These are phyloP conservation scores for Hirundo rustica DNA, from an alignment of 2,797 vertebrate genomes.

Conservation along the genomic window DNA sequence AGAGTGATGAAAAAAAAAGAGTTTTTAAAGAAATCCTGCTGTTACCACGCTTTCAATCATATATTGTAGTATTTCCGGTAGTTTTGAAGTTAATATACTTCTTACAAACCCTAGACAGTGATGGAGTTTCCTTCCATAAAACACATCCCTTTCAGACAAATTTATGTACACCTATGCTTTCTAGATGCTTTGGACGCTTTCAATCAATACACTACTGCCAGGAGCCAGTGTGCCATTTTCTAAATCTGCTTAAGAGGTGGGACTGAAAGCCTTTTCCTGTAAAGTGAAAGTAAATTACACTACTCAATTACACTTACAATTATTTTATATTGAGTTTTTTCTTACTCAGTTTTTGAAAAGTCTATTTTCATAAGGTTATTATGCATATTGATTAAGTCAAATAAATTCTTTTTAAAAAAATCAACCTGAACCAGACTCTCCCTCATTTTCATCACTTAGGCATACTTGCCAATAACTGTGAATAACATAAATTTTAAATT, in stretches of 20 bases:
- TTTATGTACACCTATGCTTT: constrained; percentile 3
- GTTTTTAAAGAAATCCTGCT: not conserved
- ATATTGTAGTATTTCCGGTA: not conserved
- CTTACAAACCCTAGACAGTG: not conserved
- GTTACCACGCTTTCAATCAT: not conserved
- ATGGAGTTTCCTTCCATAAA: not conserved
- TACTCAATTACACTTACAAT: constrained; percentile 37
- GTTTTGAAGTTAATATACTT: not conserved
- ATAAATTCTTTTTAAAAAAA: not conserved
- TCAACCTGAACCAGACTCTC: not conserved
- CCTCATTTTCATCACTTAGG: not conserved
- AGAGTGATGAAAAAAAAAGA: not conserved
- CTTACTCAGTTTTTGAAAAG: constrained; percentile 30
- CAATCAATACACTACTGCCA: constrained; percentile 43
- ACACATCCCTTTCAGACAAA: not conserved
- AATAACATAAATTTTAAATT: constrained; percentile 47
- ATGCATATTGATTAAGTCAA: not conserved
- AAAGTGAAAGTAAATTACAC: constrained; percentile 58
- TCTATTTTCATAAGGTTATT: constrained; percentile 33
- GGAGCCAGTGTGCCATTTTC: constrained; percentile 18
- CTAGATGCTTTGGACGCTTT: not conserved
- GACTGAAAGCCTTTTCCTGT: constrained; percentile 59
- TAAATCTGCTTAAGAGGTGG: constrained; percentile 33
- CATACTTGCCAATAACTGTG: constrained; percentile 13
- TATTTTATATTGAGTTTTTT: constrained; percentile 40